Evolutionary conservation across 2,113 vertebrate species (phyloP).

Genomic region (Pholis gunnellus): DNA sequence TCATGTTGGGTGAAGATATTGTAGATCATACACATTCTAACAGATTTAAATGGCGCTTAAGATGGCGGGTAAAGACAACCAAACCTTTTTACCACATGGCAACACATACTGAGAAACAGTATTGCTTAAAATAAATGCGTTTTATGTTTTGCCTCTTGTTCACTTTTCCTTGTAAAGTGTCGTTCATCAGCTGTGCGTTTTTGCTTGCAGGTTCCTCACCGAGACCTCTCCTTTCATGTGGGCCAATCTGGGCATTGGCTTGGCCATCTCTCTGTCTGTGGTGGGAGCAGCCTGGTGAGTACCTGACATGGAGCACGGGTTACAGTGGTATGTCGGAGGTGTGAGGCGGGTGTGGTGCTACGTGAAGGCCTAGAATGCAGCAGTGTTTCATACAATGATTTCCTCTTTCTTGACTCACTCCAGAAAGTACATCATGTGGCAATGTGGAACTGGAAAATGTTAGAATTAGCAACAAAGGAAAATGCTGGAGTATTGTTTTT

Average conservation of each 20-base stretch:
- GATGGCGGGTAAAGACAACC: neutral
- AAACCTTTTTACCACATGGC: neutral
- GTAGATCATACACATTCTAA: neutral
- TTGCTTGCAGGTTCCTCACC: constrained; percentile 90
- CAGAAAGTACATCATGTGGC: constrained; percentile 1
- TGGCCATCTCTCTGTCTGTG: constrained; percentile 97
- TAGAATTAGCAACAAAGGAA: neutral
- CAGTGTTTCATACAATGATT: neutral
- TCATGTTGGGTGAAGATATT: neutral
- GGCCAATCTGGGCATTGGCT: constrained; percentile 95
- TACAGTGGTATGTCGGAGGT: neutral
- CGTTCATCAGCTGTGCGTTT: constrained; percentile 19
- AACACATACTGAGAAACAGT: neutral
- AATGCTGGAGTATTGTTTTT: neutral
- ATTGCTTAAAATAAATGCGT: neutral
- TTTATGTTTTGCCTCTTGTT: neutral
- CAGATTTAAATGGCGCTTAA: neutral
- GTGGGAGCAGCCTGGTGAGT: constrained; percentile 98
- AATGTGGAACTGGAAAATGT: constrained; percentile 44
- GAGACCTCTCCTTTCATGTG: constrained; percentile 99
- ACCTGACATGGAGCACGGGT: neutral
- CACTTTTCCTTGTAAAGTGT: neutral
- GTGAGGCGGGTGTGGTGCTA: neutral
- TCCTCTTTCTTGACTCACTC: constrained; percentile 49
- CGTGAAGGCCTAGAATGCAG: neutral